These are phyloP conservation scores for Anabacerthia variegaticeps DNA, from an alignment of 2,797 vertebrate genomes.

Conservation along the genomic window DNA sequence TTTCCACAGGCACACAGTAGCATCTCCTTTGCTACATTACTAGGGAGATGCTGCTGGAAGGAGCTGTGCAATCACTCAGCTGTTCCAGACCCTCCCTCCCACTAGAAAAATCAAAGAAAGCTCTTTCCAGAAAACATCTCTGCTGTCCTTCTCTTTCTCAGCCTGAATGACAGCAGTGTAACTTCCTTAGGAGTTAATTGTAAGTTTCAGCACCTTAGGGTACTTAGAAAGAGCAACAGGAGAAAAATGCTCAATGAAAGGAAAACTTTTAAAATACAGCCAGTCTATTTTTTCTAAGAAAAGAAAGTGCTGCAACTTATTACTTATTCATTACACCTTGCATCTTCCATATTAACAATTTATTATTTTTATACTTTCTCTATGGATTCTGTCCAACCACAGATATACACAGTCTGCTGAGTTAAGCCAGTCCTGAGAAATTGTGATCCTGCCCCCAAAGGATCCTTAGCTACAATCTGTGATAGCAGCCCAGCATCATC, in stretches of 20 bases:
- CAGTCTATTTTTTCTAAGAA: neutral
- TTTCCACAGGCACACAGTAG: neutral
- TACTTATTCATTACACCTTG: slow-evolving; percentile 39
- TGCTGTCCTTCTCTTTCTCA: neutral
- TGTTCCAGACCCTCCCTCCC: neutral
- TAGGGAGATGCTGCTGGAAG: neutral
- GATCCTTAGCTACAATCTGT: neutral
- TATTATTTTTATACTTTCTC: neutral
- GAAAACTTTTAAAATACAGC: neutral
- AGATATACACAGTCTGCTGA: neutral
- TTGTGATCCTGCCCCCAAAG: neutral
- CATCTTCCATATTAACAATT: neutral
- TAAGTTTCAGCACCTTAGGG: neutral
- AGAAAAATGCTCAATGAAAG: neutral
- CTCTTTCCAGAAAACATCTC: neutral
- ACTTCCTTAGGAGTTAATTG: neutral
- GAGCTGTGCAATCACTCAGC: neutral
- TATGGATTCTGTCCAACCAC: neutral
- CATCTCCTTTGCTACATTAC: neutral
- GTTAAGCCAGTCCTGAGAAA: neutral
- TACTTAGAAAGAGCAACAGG: neutral
- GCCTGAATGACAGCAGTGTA: neutral
- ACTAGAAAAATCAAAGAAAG: neutral
- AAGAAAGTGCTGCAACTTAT: neutral
- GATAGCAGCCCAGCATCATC: neutral